phyloP scores from a whole-genome alignment of 1,140 invertebrate genomes.

The Choristoneura fumiferana region DNA sequence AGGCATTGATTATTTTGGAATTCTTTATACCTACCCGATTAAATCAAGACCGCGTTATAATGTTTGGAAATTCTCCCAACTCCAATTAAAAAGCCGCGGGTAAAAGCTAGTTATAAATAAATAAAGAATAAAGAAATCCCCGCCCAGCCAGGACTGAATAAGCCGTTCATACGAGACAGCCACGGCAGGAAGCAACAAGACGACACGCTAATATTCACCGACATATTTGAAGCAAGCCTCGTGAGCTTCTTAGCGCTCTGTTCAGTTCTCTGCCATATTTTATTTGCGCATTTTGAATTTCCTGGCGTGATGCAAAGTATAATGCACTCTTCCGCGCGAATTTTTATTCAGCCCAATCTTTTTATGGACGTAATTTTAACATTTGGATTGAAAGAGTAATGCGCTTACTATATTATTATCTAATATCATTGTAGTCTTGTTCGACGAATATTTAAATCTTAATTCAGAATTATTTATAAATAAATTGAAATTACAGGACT shows the following conservation, averaged over 20 bases:
- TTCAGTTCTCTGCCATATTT: not conserved
- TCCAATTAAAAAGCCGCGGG: no score
- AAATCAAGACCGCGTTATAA: no score
- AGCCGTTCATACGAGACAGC: not conserved
- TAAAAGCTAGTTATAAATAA: no score
- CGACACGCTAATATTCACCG: conserved; percentile 10
- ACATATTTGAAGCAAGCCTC: not conserved
- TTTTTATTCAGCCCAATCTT: conserved; percentile 10
- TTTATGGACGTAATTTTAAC: not conserved
- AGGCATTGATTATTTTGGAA: no score
- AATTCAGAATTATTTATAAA: no score
- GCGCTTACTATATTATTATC: no score
- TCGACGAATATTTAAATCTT: no score
- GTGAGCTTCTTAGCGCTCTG: not conserved
- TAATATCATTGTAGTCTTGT: no score
- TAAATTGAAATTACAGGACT: no score
- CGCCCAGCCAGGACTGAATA: not conserved
- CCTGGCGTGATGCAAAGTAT: conserved; percentile 6
- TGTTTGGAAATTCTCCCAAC: no score
- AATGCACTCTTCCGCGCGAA: not conserved
- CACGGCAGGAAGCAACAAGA: not conserved
- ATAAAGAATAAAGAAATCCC: conserved; percentile 1
- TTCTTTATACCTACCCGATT: no score
- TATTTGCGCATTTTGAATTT: conserved; percentile 8
- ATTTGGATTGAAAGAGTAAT: not conserved